These are phyloP conservation scores for Hybognathus amarus DNA, from an alignment of 2,797 vertebrate species.

Conservation along the genomic window DNA sequence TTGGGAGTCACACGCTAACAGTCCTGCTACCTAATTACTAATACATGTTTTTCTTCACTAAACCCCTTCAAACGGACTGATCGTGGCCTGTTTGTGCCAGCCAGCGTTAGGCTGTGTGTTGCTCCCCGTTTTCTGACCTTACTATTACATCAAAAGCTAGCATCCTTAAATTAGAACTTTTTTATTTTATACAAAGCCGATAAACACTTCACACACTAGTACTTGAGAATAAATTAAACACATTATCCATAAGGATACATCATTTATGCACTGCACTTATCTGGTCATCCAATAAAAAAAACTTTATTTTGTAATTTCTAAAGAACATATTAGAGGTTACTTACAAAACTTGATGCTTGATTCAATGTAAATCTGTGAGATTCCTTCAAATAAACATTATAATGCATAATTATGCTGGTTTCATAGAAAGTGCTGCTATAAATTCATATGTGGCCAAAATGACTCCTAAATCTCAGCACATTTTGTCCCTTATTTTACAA, in stretches of 20 bases:
- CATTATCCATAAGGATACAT: constrained; percentile 8
- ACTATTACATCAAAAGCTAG: constrained; percentile 9
- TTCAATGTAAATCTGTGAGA: neutral
- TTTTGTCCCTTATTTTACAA: neutral
- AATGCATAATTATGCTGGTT: neutral
- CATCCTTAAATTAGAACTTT: neutral
- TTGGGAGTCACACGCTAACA: neutral
- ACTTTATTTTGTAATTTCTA: neutral
- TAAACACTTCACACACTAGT: neutral
- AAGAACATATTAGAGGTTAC: neutral
- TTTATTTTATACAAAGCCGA: too few relatives aligned
- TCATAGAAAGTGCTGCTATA: neutral
- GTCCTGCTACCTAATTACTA: neutral
- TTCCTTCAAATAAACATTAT: neutral
- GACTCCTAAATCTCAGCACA: neutral
- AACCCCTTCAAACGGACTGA: neutral
- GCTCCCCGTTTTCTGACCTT: neutral
- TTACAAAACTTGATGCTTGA: neutral
- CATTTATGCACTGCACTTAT: constrained; percentile 9
- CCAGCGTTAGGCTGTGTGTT: neutral
- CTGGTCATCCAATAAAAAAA: neutral
- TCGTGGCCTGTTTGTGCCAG: neutral
- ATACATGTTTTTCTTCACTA: constrained; percentile 13
- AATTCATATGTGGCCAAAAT: neutral
- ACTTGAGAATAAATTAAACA: constrained; percentile 16